These are phyloP conservation scores for Heptranchias perlo DNA, from an alignment of 2,113 vertebrate species.

Conservation along the genomic window DNA sequence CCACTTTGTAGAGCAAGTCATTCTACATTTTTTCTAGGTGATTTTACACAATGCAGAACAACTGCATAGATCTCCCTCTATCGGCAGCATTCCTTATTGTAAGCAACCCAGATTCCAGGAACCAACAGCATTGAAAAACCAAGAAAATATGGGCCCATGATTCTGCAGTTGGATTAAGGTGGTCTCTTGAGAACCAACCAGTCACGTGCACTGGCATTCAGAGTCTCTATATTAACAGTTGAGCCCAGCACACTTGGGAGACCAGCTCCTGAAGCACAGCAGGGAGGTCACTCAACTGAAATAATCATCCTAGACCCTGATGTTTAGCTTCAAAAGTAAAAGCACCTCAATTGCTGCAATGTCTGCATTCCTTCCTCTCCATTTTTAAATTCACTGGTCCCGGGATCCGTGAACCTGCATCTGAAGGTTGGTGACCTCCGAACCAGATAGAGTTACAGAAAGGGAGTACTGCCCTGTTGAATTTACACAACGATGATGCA, in stretches of 20 bases:
- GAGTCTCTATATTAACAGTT: not conserved
- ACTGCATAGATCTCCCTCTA: not conserved
- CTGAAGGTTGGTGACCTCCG: not conserved
- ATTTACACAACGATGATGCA: not conserved
- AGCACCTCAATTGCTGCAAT: not conserved
- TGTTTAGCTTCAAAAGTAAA: not conserved
- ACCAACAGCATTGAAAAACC: not conserved
- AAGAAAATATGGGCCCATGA: not conserved
- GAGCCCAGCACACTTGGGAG: not conserved
- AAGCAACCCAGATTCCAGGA: not conserved
- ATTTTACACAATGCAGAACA: not conserved
- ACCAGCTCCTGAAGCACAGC: not conserved
- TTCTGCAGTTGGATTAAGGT: not conserved
- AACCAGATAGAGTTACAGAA: not conserved
- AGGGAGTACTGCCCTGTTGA: not conserved
- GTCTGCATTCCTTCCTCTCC: not conserved
- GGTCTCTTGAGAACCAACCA: not conserved
- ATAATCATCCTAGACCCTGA: not conserved
- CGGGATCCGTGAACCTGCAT: not conserved
- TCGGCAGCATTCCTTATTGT: not conserved
- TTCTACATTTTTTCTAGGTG: not conserved
- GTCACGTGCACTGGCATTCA: not conserved
- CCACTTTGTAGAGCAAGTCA: not conserved
- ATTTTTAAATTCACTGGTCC: not conserved
- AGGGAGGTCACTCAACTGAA: not conserved